Conservation (phyloP, 2,888 invertebrate genomes). For the Erpobdella octoculata region DNA sequence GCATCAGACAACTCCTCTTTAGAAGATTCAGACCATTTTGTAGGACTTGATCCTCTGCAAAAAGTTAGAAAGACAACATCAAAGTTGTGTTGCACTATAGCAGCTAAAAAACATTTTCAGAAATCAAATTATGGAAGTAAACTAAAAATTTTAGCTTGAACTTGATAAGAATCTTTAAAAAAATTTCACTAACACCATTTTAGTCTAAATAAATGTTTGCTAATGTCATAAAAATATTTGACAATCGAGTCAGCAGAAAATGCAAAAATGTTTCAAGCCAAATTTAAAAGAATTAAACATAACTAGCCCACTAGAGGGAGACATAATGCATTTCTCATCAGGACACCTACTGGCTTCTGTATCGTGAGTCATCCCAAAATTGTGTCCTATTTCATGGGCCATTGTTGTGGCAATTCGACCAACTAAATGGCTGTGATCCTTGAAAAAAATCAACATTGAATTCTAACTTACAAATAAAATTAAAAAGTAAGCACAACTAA, state of each 20-base stretch:
- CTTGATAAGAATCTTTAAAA: too few relatives aligned
- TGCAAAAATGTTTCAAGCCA: not conserved
- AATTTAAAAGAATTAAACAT: not conserved
- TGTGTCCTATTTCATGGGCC: slow-evolving; percentile 97
- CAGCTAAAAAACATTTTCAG: not conserved
- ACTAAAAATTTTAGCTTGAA: too few relatives aligned
- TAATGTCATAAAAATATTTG: too few relatives aligned
- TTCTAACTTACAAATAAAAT: not conserved
- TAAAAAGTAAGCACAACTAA: slow-evolving; percentile 30
- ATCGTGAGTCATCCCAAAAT: slow-evolving; percentile 98
- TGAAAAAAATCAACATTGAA: not conserved
- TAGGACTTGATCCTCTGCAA: not conserved
- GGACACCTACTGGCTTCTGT: slow-evolving; percentile 70
- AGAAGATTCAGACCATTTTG: slow-evolving; percentile 4
- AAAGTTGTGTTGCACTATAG: not conserved
- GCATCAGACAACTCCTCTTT: slow-evolving; percentile 10
- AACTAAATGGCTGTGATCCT: slow-evolving; percentile 66
- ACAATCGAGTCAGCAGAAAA: not conserved
- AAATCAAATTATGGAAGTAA: not conserved
- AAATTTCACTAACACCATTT: too few relatives aligned
- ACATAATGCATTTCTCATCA: slow-evolving; percentile 74
- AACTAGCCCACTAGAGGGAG: slow-evolving; percentile 77
- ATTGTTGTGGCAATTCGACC: slow-evolving; percentile 90
- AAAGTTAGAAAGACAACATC: not conserved
- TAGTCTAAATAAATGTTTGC: too few relatives aligned